Base-by-base conservation (phyloP, 1,140 invertebrate species). In the Dinothrombium tinctorium region DNA sequence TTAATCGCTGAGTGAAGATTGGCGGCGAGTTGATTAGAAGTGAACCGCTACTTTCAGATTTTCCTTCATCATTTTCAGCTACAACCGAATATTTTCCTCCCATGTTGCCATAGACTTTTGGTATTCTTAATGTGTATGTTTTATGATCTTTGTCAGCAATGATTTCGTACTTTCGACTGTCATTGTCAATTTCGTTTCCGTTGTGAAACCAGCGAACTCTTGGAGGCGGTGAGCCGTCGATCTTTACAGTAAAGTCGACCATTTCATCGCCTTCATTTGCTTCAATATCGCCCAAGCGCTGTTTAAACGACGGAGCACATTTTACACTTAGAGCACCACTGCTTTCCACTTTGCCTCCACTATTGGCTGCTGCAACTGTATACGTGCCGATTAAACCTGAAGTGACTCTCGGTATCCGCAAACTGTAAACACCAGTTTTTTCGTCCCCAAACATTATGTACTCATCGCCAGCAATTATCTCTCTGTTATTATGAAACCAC, bases 361-460 rank as follows among this genome's bases (percentile, higher is more conserved):
- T 49, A 51, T 70, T 72, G 15, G 56, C 55, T 9, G 67, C 58
- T 0, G 64, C 47, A 15, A 68, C 58, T 1, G 63, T 63, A 50
- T 72, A 73, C 32, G 60, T 57, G 1, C 67, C 70, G 15, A 60
- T 56, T 51, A 73, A 69, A 42, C 65, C 65, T 19, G 60, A 54
- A 36, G 57, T 60, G 0, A 65, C 62, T 40, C 63, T 59, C 33
- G 62, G 59, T 25, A 72, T 65, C 41, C 65, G 61, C 22, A 72
- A 51, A 24, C 55, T 43, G 20, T 57, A 51, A 3, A 55, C 57
- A 14, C 54, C 56, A 40, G 57, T 53, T 7, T 19, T 37, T 46
- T 71, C 72, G 25, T 89, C 75, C 56, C 83, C 74, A 47, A 76
- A 80, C 9, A 69, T 74, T 33, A 76, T 62, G 28, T 72, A 72